phyloP scores from a whole-genome alignment of 2,797 vertebrate genomes.

The Acrossocheilus wenchowensis region DNA sequence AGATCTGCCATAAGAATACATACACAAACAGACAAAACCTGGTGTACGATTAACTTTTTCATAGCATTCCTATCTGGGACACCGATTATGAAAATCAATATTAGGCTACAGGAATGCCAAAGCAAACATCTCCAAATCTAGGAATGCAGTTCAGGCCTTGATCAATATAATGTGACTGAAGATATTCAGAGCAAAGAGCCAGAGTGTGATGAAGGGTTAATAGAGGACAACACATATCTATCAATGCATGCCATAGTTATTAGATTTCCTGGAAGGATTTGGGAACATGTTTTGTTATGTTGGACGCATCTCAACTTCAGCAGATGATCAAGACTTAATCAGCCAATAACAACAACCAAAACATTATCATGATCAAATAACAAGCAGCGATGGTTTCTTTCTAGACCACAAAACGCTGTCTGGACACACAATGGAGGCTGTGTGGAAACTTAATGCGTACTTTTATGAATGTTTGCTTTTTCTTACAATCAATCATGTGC shows the following conservation, averaged over 20 bases:
- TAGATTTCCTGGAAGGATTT: not conserved
- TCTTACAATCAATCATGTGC: not conserved
- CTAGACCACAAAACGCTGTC: not conserved
- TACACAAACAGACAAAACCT: not conserved
- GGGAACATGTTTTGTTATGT: not conserved
- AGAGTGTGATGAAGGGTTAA: not conserved
- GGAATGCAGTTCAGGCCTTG: not conserved
- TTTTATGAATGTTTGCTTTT: not conserved
- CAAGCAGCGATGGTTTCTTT: not conserved
- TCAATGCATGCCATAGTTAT: not conserved
- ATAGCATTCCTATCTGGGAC: not conserved
- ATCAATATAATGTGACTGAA: not conserved
- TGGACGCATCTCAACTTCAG: not conserved
- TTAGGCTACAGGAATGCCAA: not conserved
- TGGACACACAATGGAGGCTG: not conserved
- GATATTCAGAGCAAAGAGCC: constrained; percentile 1
- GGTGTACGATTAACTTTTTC: not conserved
- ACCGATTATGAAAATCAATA: constrained; percentile 32
- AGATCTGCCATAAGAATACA: not conserved
- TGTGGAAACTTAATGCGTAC: not conserved
- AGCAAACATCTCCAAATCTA: not conserved
- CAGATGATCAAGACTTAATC: not conserved
- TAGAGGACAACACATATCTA: not conserved
- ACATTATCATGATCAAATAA: not conserved
- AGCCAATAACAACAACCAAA: not conserved